Conservation (phyloP, 2,797 vertebrate genomes). For the Scolopax bukidnonensis region DNA sequence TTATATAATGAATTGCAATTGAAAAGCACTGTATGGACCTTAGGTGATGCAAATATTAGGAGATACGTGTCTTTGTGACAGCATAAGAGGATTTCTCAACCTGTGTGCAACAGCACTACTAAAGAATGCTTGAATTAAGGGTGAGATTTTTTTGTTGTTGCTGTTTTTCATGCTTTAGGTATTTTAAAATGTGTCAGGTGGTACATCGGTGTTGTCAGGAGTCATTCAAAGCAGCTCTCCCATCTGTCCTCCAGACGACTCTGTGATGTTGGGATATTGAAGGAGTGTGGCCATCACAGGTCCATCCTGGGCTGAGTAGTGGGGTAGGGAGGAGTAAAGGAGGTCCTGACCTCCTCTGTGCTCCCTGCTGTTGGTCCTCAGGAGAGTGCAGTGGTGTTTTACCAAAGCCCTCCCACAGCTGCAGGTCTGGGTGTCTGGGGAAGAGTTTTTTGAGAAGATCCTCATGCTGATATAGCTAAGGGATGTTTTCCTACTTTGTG, state of each 20-base stretch:
- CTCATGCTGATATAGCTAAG: rapidly evolving
- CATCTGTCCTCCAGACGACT: neutral
- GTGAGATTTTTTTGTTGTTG: neutral
- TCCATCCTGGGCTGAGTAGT: rapidly evolving
- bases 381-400: neutral
- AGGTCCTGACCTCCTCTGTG: rapidly evolving
- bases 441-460: neutral
- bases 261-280: neutral
- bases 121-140: neutral
- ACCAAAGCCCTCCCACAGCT: neutral
- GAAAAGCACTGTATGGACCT: neutral
- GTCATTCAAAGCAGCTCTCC: neutral
- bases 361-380: rapidly evolving
- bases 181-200: neutral
- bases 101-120: neutral
- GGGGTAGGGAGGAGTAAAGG: neutral
- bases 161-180: neutral
- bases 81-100: neutral
- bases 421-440: neutral
- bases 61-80: neutral
- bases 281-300: rapidly evolving
- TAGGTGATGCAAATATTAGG: neutral
- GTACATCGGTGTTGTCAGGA: neutral
- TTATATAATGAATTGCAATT: neutral
- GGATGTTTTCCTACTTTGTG: neutral